Evolutionary conservation across 2,113 vertebrate species (phyloP).

Genomic region (Cichladusa arquata): DNA sequence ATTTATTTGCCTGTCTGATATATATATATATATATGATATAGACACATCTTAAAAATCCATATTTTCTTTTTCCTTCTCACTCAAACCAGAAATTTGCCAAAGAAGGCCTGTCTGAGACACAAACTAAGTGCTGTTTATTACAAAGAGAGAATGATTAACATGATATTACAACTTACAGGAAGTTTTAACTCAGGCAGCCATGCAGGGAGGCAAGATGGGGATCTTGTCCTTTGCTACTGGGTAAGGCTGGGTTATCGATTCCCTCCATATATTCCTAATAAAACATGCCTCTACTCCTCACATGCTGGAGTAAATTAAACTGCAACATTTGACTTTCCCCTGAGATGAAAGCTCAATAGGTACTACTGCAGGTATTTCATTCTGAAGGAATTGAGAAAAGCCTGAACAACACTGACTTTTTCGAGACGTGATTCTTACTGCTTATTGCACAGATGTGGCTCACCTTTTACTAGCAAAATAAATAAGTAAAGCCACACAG

Average conservation of each 20-base stretch:
- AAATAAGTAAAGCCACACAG: not conserved
- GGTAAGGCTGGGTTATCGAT: not conserved
- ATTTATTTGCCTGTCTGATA: not conserved
- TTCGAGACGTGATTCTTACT: not conserved
- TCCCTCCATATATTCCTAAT: not conserved
- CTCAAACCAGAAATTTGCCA: not conserved
- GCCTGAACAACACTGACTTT: not conserved
- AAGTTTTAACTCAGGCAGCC: not conserved
- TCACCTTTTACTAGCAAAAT: constrained; percentile 13
- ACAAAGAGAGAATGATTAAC: not conserved
- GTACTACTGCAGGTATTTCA: not conserved
- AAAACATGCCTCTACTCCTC: not conserved
- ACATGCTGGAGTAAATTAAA: constrained; percentile 29
- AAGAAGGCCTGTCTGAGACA: not conserved
- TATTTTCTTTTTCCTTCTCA: not conserved
- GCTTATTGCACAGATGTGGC: not conserved
- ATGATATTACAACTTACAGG: not conserved
- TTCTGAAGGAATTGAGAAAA: constrained; percentile 19
- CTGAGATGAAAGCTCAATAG: constrained; percentile 12
- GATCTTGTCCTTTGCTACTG: not conserved
- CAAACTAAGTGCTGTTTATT: not conserved
- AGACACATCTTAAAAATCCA: not conserved
- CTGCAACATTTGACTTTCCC: not conserved
- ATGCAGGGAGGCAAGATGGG: not conserved
- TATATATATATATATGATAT: not conserved